Conservation (phyloP, 2,113 vertebrate genomes). For the Cyphomyrus discorhynchus region DNA sequence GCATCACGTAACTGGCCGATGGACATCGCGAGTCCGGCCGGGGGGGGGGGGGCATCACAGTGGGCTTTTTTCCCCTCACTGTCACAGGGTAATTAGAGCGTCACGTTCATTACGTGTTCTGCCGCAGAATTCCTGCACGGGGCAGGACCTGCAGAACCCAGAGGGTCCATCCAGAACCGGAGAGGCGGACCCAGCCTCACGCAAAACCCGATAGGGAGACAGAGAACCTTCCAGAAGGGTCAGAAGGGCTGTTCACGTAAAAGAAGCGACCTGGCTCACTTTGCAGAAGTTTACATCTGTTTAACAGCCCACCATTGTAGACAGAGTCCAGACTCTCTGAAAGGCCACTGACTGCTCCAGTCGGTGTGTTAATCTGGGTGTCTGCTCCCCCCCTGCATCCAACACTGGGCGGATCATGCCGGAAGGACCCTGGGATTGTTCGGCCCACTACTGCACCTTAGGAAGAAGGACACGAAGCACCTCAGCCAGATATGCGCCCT, state of each 20-base stretch:
- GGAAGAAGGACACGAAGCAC: neutral
- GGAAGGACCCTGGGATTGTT: neutral
- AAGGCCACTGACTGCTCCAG: neutral
- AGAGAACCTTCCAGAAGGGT: neutral
- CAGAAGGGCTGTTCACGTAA: neutral
- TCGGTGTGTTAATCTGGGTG: neutral
- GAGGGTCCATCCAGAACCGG: neutral
- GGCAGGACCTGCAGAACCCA: neutral
- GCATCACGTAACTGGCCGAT: constrained; percentile 5
- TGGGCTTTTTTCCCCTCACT: constrained; percentile 42
- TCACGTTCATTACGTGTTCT: constrained; percentile 54
- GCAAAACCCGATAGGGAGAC: neutral
- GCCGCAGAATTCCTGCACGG: neutral
- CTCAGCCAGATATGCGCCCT: neutral
- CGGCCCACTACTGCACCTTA: neutral
- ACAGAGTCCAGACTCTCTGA: neutral
- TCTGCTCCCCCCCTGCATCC: neutral
- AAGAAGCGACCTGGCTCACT: neutral
- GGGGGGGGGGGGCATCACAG: too few relatives aligned
- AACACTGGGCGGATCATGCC: neutral
- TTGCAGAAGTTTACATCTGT: neutral
- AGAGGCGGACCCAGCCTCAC: neutral
- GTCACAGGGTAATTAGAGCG: constrained; percentile 50
- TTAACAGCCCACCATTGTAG: neutral
- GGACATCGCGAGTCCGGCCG: too few relatives aligned